Percentiles rank a stretch among this genome's conserved stretches.
Conservation (phyloP, 2,797 vertebrate genomes). For the Hoplostethus mediterraneus region DNA sequence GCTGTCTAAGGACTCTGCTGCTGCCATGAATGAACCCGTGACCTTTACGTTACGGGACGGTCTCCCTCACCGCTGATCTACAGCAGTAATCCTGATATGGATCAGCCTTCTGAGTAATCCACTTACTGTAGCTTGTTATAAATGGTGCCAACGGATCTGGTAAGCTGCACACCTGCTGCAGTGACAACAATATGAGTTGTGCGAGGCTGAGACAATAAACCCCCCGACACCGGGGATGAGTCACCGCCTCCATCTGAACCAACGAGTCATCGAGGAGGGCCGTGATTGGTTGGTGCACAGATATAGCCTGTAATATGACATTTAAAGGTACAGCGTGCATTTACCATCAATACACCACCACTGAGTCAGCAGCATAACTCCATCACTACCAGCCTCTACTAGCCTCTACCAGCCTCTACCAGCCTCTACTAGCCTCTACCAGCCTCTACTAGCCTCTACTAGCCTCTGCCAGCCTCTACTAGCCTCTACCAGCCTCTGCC, state of each 20-base stretch:
- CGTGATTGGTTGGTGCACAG: slow-evolving; percentile 35
- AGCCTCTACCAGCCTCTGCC: too few relatives aligned
- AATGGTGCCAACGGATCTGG: neutral
- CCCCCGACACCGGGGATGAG: slow-evolving; percentile 21
- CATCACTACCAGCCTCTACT: too few relatives aligned
- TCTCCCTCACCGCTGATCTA: too few relatives aligned
- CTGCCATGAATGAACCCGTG: too few relatives aligned
- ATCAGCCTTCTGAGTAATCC: neutral
- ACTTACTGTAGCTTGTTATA: neutral
- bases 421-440: too few relatives aligned
- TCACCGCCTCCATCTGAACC: slow-evolving; percentile 33
- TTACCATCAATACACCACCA: too few relatives aligned
- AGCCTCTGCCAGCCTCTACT: too few relatives aligned
- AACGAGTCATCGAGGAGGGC: slow-evolving; percentile 14
- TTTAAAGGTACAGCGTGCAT: neutral
- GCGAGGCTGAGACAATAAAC: slow-evolving; percentile 22
- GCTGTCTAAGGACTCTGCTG: too few relatives aligned
- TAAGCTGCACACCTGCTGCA: slow-evolving; percentile 15
- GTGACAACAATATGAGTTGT: neutral
- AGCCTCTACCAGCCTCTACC: too few relatives aligned
- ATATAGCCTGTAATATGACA: slow-evolving; percentile 42
- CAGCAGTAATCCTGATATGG: neutral
- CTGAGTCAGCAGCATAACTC: too few relatives aligned
- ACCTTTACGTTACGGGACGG: too few relatives aligned
- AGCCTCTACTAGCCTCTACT: too few relatives aligned